These are phyloP conservation scores for Montipora foliosa DNA, from an alignment of 64 coral and sea anemone species.

Conservation along the genomic window DNA sequence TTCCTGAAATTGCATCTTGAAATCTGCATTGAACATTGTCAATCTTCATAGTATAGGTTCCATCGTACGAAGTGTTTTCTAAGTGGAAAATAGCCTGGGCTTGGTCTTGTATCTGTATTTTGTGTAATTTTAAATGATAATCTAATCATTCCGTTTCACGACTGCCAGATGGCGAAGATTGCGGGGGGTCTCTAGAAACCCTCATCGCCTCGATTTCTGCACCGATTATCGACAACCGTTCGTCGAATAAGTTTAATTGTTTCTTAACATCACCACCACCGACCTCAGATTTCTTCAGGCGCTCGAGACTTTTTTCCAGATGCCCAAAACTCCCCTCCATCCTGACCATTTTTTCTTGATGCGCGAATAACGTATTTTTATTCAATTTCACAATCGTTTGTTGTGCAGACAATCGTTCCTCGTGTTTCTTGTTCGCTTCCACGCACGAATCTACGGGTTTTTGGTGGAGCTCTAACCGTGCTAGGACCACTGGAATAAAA, in stretches of 20 bases:
- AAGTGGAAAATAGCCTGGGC: too few relatives aligned
- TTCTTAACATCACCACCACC: too few relatives aligned
- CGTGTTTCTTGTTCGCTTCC: slow-evolving; percentile 3
- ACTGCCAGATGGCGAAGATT: too few relatives aligned
- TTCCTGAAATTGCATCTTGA: slow-evolving; percentile 49
- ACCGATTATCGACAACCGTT: too few relatives aligned
- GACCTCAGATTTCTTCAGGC: too few relatives aligned
- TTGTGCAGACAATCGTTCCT: slow-evolving; percentile 19
- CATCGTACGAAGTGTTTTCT: slow-evolving; percentile 45
- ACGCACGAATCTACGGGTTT: background rate
- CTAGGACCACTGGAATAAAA: background rate
- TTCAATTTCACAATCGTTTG: slow-evolving; percentile 38
- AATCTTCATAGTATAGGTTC: slow-evolving; percentile 80
- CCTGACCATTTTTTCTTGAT: slow-evolving; percentile 71
- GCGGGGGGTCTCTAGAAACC: too few relatives aligned
- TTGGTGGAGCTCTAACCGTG: slow-evolving; percentile 17
- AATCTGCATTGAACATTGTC: slow-evolving; percentile 64
- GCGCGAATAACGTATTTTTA: slow-evolving; percentile 54
- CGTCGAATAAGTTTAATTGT: too few relatives aligned
- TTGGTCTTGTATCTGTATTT: too few relatives aligned
- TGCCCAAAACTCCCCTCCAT: slow-evolving; percentile 53
- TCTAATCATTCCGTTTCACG: too few relatives aligned
- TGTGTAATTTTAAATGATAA: too few relatives aligned
- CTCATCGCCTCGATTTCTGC: too few relatives aligned
- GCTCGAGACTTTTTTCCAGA: too few relatives aligned